Conservation (phyloP, 2,113 vertebrate genomes). For the Alethe castanea region DNA sequence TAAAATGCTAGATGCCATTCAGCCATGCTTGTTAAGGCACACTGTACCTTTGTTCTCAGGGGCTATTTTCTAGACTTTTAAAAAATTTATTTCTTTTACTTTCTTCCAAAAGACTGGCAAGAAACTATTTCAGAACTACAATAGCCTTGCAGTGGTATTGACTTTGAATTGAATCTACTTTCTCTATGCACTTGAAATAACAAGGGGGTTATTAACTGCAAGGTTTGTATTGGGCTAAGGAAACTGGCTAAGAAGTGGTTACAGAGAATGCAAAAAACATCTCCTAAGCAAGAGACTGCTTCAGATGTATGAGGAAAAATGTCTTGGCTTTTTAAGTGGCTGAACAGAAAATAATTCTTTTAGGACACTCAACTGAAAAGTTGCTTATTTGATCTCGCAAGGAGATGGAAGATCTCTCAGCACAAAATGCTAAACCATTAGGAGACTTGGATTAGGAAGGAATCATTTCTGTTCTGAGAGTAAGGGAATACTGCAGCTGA, state of each 20-base stretch:
- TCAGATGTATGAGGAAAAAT: background rate
- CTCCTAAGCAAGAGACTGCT: background rate
- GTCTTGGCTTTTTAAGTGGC: background rate
- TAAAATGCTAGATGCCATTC: background rate
- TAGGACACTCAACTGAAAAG: background rate
- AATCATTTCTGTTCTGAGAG: background rate
- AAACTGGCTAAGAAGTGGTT: background rate
- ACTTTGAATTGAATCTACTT: constrained; percentile 2
- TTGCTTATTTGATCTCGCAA: background rate
- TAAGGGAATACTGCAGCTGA: background rate
- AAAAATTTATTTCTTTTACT: background rate
- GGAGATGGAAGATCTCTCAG: background rate
- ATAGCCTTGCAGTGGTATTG: background rate
- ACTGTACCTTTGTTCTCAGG: background rate
- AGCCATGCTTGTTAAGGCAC: background rate
- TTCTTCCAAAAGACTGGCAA: background rate
- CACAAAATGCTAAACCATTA: background rate
- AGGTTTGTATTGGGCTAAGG: background rate
- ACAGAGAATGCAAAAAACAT: background rate
- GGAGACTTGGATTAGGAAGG: background rate
- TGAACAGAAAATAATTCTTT: background rate
- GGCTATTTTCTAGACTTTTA: background rate
- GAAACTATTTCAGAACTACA: background rate
- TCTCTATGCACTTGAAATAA: constrained; percentile 9
- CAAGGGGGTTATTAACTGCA: background rate